phyloP scores from a whole-genome alignment of 2,797 vertebrate species.

The Microcaecilia unicolor region DNA sequence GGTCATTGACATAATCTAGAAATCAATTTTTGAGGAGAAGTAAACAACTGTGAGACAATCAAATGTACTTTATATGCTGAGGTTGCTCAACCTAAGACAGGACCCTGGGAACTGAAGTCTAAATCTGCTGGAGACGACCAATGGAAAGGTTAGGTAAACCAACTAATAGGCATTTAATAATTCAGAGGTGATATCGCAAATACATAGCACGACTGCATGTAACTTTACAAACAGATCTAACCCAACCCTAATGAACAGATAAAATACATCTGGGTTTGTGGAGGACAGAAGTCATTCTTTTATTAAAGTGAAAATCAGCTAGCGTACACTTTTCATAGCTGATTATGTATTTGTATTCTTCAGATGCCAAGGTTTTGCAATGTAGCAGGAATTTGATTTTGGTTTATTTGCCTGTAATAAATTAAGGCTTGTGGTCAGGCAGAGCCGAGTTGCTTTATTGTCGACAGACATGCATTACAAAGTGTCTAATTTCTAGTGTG shows the following conservation, averaged over 20 bases:
- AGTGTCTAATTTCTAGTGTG: slow-evolving; percentile 2
- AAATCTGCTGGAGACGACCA: slow-evolving; percentile 23
- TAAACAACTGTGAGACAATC: slow-evolving; percentile 40
- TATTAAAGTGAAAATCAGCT: slow-evolving; percentile 23
- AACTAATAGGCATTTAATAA: slow-evolving; percentile 25
- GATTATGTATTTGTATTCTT: slow-evolving; percentile 29
- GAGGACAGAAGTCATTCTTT: neutral
- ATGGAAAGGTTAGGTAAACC: slow-evolving; percentile 28
- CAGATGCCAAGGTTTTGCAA: slow-evolving; percentile 13
- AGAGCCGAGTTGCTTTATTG: slow-evolving; percentile 13
- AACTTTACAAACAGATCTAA: no score
- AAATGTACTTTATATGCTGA: slow-evolving; percentile 45
- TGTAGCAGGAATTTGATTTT: slow-evolving; percentile 8
- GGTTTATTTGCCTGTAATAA: slow-evolving; percentile 23
- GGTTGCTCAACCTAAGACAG: slow-evolving; percentile 27
- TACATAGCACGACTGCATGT: slow-evolving; percentile 19
- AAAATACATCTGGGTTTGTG: no score
- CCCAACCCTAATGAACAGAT: no score
- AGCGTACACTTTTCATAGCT: slow-evolving; percentile 22
- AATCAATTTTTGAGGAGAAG: slow-evolving; percentile 28
- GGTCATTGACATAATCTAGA: slow-evolving; percentile 28
- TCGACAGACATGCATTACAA: slow-evolving; percentile 5
- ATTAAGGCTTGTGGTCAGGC: slow-evolving; percentile 18
- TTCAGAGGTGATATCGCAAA: slow-evolving; percentile 21
- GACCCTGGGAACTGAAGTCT: slow-evolving; percentile 35